Evolutionary conservation across 1,140 invertebrate genomes (phyloP).

Genomic region (Phenacoccus solenopsis): DNA sequence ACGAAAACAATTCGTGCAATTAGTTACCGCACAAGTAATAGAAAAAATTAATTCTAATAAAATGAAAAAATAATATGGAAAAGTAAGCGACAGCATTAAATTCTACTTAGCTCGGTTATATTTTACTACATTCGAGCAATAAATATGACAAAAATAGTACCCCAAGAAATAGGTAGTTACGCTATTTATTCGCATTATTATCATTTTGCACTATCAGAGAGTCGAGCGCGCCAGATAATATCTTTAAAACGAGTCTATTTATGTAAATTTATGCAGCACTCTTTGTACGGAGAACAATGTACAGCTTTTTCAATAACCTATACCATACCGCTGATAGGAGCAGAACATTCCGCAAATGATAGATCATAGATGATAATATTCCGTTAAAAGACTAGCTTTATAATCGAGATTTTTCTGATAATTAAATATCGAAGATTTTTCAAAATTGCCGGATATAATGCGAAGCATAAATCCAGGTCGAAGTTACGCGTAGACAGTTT

Average conservation of each 20-base stretch:
- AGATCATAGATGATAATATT: neutral
- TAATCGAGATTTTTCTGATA: neutral
- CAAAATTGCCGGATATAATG: neutral
- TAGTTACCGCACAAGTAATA: no score
- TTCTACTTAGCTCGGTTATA: no score
- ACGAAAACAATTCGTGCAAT: no score
- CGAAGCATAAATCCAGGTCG: neutral
- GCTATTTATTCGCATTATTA: neutral
- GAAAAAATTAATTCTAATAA: no score
- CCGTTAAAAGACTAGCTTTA: no score
- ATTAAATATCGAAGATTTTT: neutral
- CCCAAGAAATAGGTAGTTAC: no score
- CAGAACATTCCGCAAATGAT: neutral
- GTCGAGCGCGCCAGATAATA: neutral
- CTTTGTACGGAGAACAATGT: neutral
- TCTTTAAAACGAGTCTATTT: neutral
- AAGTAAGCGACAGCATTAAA: no score
- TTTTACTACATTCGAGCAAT: no score
- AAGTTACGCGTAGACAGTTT: neutral
- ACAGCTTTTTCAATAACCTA: neutral
- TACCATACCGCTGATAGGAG: neutral
- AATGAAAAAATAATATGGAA: no score
- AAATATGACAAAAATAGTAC: no score
- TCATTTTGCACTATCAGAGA: neutral
- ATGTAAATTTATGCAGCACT: slow-evolving; percentile 2